Base-by-base conservation (phyloP, 2,797 vertebrate species). In the Cyprinella venusta region DNA sequence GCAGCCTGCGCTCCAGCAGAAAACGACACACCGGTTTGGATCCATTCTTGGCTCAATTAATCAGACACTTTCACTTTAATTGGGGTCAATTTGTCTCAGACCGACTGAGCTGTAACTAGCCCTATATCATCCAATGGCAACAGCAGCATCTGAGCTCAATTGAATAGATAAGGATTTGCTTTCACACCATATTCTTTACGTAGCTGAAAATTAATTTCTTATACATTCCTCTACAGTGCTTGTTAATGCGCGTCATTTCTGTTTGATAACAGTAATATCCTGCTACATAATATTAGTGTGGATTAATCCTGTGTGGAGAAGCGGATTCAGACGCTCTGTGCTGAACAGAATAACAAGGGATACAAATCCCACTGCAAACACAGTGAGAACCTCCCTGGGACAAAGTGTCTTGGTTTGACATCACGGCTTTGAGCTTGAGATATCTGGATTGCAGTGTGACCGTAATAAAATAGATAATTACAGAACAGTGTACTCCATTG, bases 21-120 rank as follows among this genome's bases (percentile, higher is more conserved):
- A 85, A 69, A 65, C 30, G 16, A 50, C 59, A 50, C 72, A 30
- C 12, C 19, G 45, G 38, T 86, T 87, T 77, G 81, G 89, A 94
- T 92, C 92, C 89, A 84, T 91, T 87, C 54, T 54, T 87, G 88
- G 90, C 91, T 87, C 87, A 70, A 82, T 91, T 91, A 90, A 92
- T 91, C 91, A 87, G 90, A 88, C 88, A 86, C 84, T 87, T 89
- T 90, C 69, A 50, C 65, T 89, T 91, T 93, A 93, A 94, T 92
- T 93, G 90, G 86, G 88, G 84, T 87, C 87, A 84, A 87, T 86
- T 91, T 92, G 85, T 88, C 86, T 81, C 83, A 70, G 83, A 86
- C 80, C 77, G 42, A 87, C 72, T 78, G 86, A 70, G 42, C 26
- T 71, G 67, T 85, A 40, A 38, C 36, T 30, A 69, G 33, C 15